Evolutionary conservation across 2,113 vertebrate species (phyloP), one percentile per base, ranked within the genome.

Genomic region (Oenanthe oenanthe): DNA sequence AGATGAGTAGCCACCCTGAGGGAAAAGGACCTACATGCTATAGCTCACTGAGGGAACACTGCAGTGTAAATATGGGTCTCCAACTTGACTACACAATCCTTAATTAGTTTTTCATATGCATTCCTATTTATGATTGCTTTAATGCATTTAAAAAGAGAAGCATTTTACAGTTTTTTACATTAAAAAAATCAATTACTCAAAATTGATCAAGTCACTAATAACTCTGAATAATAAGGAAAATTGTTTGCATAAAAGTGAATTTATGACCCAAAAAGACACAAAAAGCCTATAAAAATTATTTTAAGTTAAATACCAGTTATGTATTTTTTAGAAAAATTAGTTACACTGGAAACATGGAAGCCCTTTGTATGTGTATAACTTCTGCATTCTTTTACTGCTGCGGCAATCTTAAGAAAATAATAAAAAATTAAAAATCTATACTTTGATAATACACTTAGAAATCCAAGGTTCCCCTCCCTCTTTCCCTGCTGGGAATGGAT

Each of bases 121-220:
- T 54, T 88, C 88, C 95, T 97, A 97, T 96, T 97, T 97, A 97
- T 96, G 80, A 82, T 31, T 90, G n/a, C 10, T 96, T 92, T 91
- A 91, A 75, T 78, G 79, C 88, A 93, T 94, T 97, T 96, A 95
- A 93, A 90, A 86, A 84, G 45, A 88, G 28, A 91, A 94, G 83
- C 65, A 60, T 88, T 92, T 95, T 89, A 90, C 73, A 48, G 12
- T 65, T 89, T 91, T 86, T 58, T 96, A 88, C 82, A 85, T 80
- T 95, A 94, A 94, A 95, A 50, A 65, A 74, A 80, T 76, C 14
- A 6, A 63, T 70, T 94, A 88, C 60, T 83, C 51, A 85, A 89
- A 70, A 79, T 56, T 50, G 9, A 79, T 91, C 73, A 88, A 80
- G 53, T 60, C 58, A 76, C 43, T 92, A 76, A 6, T 56, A 95